Percentiles rank a stretch among this genome's conserved stretches.
Conservation (phyloP, 2,888 invertebrate genomes). For the Altica lythri region DNA sequence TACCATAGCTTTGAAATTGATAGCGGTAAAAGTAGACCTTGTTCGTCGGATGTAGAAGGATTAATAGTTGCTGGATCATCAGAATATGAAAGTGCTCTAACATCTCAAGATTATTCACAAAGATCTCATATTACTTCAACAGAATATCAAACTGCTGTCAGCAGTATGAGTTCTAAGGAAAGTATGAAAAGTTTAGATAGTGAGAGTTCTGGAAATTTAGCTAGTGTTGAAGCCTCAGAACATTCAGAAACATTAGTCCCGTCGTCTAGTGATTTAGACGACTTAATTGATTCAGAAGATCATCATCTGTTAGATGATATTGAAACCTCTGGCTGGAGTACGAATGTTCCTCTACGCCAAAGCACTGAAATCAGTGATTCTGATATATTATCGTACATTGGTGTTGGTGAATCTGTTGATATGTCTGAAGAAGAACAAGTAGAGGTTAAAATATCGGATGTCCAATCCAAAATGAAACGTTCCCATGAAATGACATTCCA, state of each 20-base stretch:
- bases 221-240: slow-evolving; percentile 89
- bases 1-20: slow-evolving; percentile 87
- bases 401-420: slow-evolving; percentile 60
- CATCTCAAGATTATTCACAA: slow-evolving; percentile 77
- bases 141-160: slow-evolving; percentile 85
- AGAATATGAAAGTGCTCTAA: slow-evolving; percentile 84
- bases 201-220: slow-evolving; percentile 85
- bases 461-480: slow-evolving; percentile 79
- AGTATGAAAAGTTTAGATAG: slow-evolving; percentile 90
- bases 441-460: slow-evolving; percentile 59
- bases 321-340: slow-evolving; percentile 40
- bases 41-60: slow-evolving; percentile 87
- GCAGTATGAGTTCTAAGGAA: slow-evolving; percentile 85
- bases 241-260: slow-evolving; percentile 91
- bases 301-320: slow-evolving; percentile 58
- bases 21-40: slow-evolving; percentile 73
- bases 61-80: slow-evolving; percentile 77
- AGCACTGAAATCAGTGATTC: slow-evolving; percentile 51
- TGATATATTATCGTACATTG: slow-evolving; percentile 41
- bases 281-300: slow-evolving; percentile 68
- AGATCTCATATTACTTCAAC: slow-evolving; percentile 76
- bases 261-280: slow-evolving; percentile 81
- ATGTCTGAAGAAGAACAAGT: slow-evolving; percentile 63
- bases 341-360: slow-evolving; percentile 41
- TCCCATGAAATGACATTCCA: slow-evolving; percentile 90